Base-by-base conservation (phyloP, 2,113 vertebrate species). In the Promerops cafer region DNA sequence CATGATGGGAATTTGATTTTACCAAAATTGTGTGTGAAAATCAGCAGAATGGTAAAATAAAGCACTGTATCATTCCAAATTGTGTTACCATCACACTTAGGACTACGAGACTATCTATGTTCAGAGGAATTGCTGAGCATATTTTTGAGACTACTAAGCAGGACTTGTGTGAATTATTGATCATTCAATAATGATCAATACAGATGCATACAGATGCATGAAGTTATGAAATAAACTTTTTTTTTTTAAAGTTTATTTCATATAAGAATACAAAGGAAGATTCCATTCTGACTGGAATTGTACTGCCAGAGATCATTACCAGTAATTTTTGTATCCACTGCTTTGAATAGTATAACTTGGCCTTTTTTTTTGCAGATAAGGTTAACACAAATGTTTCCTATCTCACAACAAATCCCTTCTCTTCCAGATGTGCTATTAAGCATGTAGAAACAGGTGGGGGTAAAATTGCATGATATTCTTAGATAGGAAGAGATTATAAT, bases 341-440 rank as follows among this genome's bases (percentile, higher is more conserved):
- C 53, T 76, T 90, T 71, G 53, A 77, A 69, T 30, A 80, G 17
- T 70, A 28, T 33, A 82, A 47, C 61, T 85, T 45, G 60, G 21
- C 61, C 47, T 20, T 37, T 8, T 28, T 45, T 78, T 90, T 72
- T 52, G 14, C 31, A 80, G 16, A 52, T 64, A 11, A 68, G 20
- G 14, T 60, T 77, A 52, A 57, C 10, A 26, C 15, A 49, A 60
- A 40, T 33, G 4, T 57, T 94, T 77, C 42, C 42, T 28, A 61
- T 69, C 78, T 81, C 42, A 54, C 66, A 92, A 96, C 44, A 94
- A 87, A 96, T 92, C 59, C 42, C 49, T 93, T 94, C 60, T 77
- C 49, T 94, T 76, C 74, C 28, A 69, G 50, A 49, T 65, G 60
- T 24, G 22, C 37, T 97, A n/a, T 93, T 92, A 96, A 91, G 24